These are phyloP conservation scores for Phthorimaea operculella DNA, from an alignment of 1,140 invertebrate species.

Conservation along the genomic window DNA sequence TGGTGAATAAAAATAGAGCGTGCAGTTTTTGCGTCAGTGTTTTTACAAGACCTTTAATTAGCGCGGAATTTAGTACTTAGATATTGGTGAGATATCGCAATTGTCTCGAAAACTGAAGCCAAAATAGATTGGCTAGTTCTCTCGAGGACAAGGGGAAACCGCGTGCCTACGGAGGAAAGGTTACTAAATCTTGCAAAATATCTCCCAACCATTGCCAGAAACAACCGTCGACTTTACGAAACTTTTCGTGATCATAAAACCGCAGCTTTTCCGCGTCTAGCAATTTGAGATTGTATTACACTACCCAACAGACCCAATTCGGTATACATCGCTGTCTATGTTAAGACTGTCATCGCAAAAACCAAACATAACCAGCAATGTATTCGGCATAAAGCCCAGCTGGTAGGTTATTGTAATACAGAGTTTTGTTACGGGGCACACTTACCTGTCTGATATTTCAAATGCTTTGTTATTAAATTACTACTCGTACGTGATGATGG, in stretches of 20 bases:
- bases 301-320: too few species aligned
- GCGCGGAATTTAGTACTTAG: background rate
- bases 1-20: background rate
- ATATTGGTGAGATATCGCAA: background rate
- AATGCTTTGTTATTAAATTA: conserved; percentile 30
- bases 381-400: too few species aligned
- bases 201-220: conserved; percentile 33
- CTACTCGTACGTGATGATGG: conserved; percentile 23
- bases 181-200: conserved; percentile 43
- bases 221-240: conserved; percentile 48
- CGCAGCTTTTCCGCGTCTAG: conserved; percentile 48
- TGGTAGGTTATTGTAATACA: too few species aligned
- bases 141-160: conserved; percentile 20
- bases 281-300: too few species aligned
- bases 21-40: background rate
- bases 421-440: conserved; percentile 36
- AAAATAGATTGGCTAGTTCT: conserved; percentile 15
- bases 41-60: background rate
- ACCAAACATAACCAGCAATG: too few species aligned
- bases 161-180: conserved; percentile 15
- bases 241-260: conserved; percentile 53
- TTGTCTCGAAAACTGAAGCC: conserved; percentile 10
- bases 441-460: conserved; percentile 38
- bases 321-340: too few species aligned
- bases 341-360: too few species aligned